A percentile compares a stretch with the other conserved stretches of the same genome.
Conservation (phyloP, 30 jellyfish, hydroid and myxozoan genomes). For the Aurelia aurita complex sp. Pacific region DNA sequence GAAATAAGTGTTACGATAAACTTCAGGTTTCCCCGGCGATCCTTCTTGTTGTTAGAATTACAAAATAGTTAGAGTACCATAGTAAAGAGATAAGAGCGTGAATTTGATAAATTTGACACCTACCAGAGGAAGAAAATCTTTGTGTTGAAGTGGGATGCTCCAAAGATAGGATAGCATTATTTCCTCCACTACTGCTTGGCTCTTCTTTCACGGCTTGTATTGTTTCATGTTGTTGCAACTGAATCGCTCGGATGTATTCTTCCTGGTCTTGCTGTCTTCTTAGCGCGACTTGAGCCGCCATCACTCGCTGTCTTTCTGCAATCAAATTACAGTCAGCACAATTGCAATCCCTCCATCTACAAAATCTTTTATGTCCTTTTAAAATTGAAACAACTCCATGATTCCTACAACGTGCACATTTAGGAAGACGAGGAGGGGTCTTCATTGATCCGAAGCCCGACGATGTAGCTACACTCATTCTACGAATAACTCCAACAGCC, state of each 20-base stretch:
- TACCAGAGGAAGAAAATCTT: conserved; percentile 73
- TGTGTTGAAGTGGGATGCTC: conserved; percentile 68
- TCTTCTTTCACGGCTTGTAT: conserved; percentile 68
- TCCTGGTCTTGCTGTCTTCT: conserved; percentile 99
- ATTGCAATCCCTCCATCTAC: conserved; percentile 98
- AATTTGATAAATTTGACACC: conserved; percentile 7
- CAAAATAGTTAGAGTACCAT: neutral
- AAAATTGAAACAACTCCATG: conserved; percentile 98
- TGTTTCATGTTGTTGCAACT: conserved; percentile 79
- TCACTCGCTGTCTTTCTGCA: conserved; percentile 99
- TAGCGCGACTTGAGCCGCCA: conserved; percentile 99
- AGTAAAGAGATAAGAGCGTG: neutral
- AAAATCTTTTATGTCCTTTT: conserved; percentile 97
- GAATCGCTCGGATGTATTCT: conserved; percentile 93
- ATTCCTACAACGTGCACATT: conserved; percentile 97
- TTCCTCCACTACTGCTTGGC: conserved; percentile 65
- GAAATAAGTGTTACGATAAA: too few species aligned
- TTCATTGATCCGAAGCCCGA: conserved; percentile 76
- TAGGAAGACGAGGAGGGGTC: conserved; percentile 98
- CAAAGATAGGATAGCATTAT: neutral
- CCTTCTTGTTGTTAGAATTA: neutral
- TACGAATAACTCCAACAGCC: conserved; percentile 2
- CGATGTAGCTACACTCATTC: conserved; percentile 73
- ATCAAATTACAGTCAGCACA: conserved; percentile 98
- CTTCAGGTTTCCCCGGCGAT: too few species aligned